A percentile compares a stretch with the other conserved stretches of the same genome.
Conservation (phyloP, 2,797 vertebrate species). For the Labroides dimidiatus region DNA sequence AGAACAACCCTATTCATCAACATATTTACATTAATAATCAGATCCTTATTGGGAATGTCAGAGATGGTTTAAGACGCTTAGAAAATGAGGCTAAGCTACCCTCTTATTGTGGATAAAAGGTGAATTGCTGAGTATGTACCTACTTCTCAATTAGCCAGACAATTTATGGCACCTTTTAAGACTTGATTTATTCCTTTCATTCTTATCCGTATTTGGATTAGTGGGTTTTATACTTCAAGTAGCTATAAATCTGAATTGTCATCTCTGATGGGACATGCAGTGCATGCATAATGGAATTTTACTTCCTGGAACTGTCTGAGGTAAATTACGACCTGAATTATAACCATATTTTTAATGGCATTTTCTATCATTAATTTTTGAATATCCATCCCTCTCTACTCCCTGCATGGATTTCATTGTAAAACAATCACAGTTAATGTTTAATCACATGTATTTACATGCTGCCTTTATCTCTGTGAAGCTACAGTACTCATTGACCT, state of each 20-base stretch:
- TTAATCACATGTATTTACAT: constrained; percentile 26
- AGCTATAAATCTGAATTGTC: constrained; percentile 55
- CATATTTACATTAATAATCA: background rate
- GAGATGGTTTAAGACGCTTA: constrained; percentile 7
- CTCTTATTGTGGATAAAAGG: constrained; percentile 12
- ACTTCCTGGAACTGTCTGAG: constrained; percentile 45
- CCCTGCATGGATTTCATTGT: constrained; percentile 13
- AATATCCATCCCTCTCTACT: constrained; percentile 12
- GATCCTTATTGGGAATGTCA: background rate
- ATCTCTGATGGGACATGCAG: constrained; percentile 31
- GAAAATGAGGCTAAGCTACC: background rate
- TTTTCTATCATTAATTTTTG: constrained; percentile 31
- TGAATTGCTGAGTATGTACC: constrained; percentile 38
- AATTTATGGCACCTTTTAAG: constrained; percentile 36
- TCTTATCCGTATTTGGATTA: constrained; percentile 48
- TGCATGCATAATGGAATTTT: constrained; percentile 50
- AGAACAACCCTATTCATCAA: background rate
- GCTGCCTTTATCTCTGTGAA: background rate
- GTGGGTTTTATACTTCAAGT: constrained; percentile 52
- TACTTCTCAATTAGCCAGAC: constrained; percentile 26
- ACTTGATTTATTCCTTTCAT: constrained; percentile 45
- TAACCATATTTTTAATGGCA: constrained; percentile 45
- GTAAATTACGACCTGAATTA: constrained; percentile 52
- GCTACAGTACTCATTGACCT: constrained; percentile 5
- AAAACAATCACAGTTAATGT: constrained; percentile 22